Evolutionary conservation across 2,797 vertebrate species (phyloP), one percentile per base, ranked within the genome.

Genomic region (Naso thynnoides): DNA sequence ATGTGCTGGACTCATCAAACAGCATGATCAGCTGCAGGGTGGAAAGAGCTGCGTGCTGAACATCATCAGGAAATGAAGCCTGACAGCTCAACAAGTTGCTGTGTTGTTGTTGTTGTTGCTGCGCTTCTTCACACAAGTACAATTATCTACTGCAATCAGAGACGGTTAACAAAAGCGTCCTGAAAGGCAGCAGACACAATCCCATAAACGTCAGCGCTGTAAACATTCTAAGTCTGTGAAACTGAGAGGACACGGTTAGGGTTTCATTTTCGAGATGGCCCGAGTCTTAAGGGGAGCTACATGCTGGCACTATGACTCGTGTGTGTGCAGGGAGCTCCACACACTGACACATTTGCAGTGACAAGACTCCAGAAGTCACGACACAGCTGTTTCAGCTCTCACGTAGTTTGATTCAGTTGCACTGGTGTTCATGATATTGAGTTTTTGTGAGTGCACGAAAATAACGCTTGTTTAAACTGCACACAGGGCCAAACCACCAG

Each of bases 71-170:
- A 29, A 23, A 49, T 31, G 50, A 6, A 67, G 9, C 29, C 31
- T 16, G 47, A 63, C 45, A 13, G 26, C 31, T 33, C 33, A 23
- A 52, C 19, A 8, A n/a, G n/a, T n/a, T n/a, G n/a, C n/a, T n/a
- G n/a, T n/a, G n/a, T 18, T 29, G 16, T 15, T 39, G 21, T 16
- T 24, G 36, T 26, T 56, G 56, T 24, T 31, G 38, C 62, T 33
- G 29, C 19, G 4, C 57, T 44, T 74, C 36, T 62, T 45, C 52
- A 44, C 49, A 50, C 29, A 23, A 55, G 26, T 39, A 42, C 29
- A 57, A 24, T 26, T 15, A 24, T 42, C n/a, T 36, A 70, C 57
- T 50, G 47, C 33, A 64, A 21, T 64, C 62, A 65, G 27, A 73
- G 68, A 67, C n/a, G 2, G 58, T 36, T 5, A 3, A 5, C 4